Percentiles rank a stretch among this genome's conserved stretches.
Evolutionary conservation across 2,797 vertebrate species (phyloP).

Genomic region (Selene dorsalis): DNA sequence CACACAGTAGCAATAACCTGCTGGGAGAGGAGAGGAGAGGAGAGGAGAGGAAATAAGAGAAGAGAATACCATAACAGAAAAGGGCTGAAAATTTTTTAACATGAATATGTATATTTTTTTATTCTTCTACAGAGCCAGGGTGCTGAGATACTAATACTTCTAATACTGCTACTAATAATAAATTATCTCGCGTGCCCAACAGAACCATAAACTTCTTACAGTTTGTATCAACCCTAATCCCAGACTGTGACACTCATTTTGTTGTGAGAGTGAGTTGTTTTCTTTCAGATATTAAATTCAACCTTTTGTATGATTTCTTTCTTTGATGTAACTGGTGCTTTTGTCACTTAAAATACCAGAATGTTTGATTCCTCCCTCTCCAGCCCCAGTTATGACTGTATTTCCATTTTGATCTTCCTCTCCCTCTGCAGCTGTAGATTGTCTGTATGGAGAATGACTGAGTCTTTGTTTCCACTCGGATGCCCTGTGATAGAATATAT

Average conservation of each 20-base stretch:
- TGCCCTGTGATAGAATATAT: conserved; percentile 73
- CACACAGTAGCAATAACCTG: conserved; percentile 78
- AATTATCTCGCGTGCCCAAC: no score
- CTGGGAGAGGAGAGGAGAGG: conserved; percentile 41
- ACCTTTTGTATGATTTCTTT: background rate
- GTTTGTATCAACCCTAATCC: background rate
- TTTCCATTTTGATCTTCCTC: conserved; percentile 47
- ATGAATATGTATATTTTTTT: no score
- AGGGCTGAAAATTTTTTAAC: background rate
- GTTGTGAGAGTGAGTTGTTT: no score
- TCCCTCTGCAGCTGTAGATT: conserved; percentile 13
- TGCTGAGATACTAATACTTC: no score
- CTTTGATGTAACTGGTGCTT: background rate
- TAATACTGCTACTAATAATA: no score
- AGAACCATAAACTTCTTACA: background rate
- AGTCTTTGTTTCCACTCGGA: conserved; percentile 74
- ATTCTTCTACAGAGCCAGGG: no score
- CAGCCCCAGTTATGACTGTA: conserved; percentile 31
- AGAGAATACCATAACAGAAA: conserved; percentile 2
- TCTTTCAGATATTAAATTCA: background rate
- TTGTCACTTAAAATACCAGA: background rate
- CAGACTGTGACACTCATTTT: background rate
- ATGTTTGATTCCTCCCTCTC: conserved; percentile 3
- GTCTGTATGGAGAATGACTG: conserved; percentile 61
- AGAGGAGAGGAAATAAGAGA: conserved; percentile 3